A percentile compares a stretch with the other conserved stretches of the same genome.
Conservation (phyloP, 2,888 invertebrate genomes). For the Sinelater perroti region DNA sequence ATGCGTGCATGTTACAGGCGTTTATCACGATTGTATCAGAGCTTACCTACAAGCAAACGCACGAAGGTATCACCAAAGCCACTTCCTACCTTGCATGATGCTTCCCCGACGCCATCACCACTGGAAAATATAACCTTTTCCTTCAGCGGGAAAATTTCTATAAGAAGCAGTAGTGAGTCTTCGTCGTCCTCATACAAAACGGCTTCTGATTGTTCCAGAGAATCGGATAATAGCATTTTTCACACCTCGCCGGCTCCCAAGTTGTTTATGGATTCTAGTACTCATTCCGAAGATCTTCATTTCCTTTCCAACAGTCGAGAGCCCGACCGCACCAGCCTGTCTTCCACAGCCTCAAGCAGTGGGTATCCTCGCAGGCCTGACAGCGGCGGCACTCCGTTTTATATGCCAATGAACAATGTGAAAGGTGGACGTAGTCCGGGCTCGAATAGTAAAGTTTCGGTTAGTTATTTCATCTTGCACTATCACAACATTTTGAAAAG, state of each 20-base stretch:
- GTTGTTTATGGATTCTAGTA: conserved; percentile 66
- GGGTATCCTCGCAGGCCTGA: conserved; percentile 64
- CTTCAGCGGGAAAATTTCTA: conserved; percentile 55
- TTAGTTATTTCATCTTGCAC: conserved; percentile 54
- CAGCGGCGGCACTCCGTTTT: conserved; percentile 62
- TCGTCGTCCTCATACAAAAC: conserved; percentile 54
- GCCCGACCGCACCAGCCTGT: conserved; percentile 69
- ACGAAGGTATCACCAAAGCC: conserved; percentile 48
- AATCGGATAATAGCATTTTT: conserved; percentile 67
- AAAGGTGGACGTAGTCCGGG: conserved; percentile 66
- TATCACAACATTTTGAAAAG: no score
- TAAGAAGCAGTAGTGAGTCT: conserved; percentile 48
- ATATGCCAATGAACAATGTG: conserved; percentile 68
- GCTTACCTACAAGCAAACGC: conserved; percentile 54
- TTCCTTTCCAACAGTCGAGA: conserved; percentile 63
- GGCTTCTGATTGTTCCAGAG: conserved; percentile 61
- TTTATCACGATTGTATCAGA: conserved; percentile 55
- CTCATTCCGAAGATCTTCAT: conserved; percentile 66
- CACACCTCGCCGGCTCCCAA: conserved; percentile 66
- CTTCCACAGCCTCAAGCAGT: conserved; percentile 68
- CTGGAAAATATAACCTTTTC: conserved; percentile 58
- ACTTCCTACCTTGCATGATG: conserved; percentile 52
- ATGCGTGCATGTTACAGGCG: conserved; percentile 56
- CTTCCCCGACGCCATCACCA: conserved; percentile 45
- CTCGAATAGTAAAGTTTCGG: conserved; percentile 70